These are phyloP conservation scores for Synergus gifuensis DNA, from an alignment of 2,888 invertebrate genomes.

Conservation along the genomic window DNA sequence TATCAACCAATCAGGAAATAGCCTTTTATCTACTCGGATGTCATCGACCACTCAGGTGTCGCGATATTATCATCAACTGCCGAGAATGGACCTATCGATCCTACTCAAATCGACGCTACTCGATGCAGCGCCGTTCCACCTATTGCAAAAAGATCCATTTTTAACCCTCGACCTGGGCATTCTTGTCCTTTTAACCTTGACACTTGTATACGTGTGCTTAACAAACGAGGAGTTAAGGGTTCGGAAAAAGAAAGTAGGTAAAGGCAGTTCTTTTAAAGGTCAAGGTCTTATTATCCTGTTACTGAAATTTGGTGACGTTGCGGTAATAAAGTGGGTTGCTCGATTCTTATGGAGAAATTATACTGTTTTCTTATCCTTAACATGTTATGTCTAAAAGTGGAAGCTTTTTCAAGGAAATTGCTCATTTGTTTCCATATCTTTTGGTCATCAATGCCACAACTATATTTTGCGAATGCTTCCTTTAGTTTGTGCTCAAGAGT, in stretches of 20 bases:
- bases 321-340: not conserved
- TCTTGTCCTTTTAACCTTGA: constrained; percentile 35
- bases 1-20: constrained; percentile 65
- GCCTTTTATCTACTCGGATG: constrained; percentile 69
- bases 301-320: not conserved
- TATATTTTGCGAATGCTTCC: not conserved
- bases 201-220: not conserved
- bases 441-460: not conserved
- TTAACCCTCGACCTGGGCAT: constrained; percentile 13
- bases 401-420: too few species aligned
- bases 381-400: too few species aligned
- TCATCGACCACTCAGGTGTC: constrained; percentile 71
- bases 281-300: not conserved
- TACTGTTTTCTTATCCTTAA: too few species aligned
- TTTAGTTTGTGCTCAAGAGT: not conserved
- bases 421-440: not conserved
- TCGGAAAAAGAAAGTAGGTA: not conserved
- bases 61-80: constrained; percentile 69
- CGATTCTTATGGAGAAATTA: not conserved
- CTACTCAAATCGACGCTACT: constrained; percentile 22
- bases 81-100: constrained; percentile 58
- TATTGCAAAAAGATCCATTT: constrained; percentile 22
- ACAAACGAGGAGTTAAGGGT: not conserved
- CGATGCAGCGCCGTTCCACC: constrained; percentile 34
- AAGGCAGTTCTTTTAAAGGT: not conserved